A percentile compares a stretch with the other conserved stretches of the same genome.
These are phyloP conservation scores for Conus betulinus DNA, from an alignment of 1,140 invertebrate genomes.

Conservation along the genomic window DNA sequence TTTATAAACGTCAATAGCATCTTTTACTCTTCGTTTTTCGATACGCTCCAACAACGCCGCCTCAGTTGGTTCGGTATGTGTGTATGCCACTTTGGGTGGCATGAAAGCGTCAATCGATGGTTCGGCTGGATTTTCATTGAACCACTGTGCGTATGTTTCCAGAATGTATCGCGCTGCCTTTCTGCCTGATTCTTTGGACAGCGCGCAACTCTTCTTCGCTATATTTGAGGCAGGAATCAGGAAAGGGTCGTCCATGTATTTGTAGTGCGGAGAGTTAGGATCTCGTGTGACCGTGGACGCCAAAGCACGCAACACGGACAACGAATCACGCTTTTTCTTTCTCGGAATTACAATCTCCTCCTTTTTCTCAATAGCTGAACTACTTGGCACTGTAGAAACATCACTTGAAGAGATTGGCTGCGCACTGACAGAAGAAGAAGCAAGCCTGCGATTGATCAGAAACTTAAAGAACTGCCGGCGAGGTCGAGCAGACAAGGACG, in stretches of 20 bases:
- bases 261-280: conserved; percentile 20
- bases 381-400: no score
- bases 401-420: neutral
- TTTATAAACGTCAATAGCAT: conserved; percentile 30
- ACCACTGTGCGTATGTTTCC: conserved; percentile 23
- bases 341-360: conserved; percentile 24
- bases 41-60: conserved; percentile 22
- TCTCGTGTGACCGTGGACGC: conserved; percentile 27
- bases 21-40: conserved; percentile 22
- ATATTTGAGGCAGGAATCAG: conserved; percentile 14
- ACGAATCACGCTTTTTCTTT: conserved; percentile 22
- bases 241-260: conserved; percentile 27
- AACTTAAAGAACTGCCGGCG: neutral
- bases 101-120: conserved; percentile 20
- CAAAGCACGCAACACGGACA: conserved; percentile 21
- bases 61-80: neutral
- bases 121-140: conserved; percentile 27
- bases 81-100: conserved; percentile 26
- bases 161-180: conserved; percentile 29
- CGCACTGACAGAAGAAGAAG: neutral
- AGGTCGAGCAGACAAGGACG: conserved; percentile 33
- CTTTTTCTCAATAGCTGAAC: neutral
- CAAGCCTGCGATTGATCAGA: neutral
- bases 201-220: conserved; percentile 8
- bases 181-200: conserved; percentile 31